A percentile compares a stretch with the other conserved stretches of the same genome.
These are phyloP conservation scores for Drosophila santomea DNA, from an alignment of 1,140 invertebrate genomes.

Conservation along the genomic window DNA sequence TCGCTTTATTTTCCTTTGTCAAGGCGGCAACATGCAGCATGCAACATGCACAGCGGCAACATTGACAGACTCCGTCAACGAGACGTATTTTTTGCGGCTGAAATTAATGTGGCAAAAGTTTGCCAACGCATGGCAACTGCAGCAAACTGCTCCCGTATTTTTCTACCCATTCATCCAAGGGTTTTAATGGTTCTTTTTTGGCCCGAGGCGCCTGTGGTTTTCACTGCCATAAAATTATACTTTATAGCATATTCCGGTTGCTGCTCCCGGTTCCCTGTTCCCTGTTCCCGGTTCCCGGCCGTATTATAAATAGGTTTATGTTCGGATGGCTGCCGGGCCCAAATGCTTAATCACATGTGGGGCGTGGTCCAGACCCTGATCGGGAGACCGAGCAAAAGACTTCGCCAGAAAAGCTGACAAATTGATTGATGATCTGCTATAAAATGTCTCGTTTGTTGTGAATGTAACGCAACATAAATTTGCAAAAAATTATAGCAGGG, in stretches of 20 bases:
- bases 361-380: slow-evolving; percentile 41
- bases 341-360: slow-evolving; percentile 70
- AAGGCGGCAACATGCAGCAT: slow-evolving; percentile 55
- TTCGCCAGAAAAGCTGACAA: slow-evolving; percentile 65
- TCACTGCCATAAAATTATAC: slow-evolving; percentile 69
- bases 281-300: slow-evolving; percentile 2
- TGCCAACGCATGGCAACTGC: slow-evolving; percentile 51
- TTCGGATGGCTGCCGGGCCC: slow-evolving; percentile 25
- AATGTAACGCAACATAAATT: slow-evolving; percentile 83
- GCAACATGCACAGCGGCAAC: slow-evolving; percentile 50
- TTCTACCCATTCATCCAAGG: neutral
- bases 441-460: slow-evolving; percentile 82
- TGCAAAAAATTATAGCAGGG: slow-evolving; percentile 75
- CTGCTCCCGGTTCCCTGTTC: slow-evolving; percentile 10
- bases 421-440: slow-evolving; percentile 83
- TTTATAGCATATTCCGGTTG: slow-evolving; percentile 68
- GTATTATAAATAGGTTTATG: slow-evolving; percentile 71
- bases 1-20: slow-evolving; percentile 77
- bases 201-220: slow-evolving; percentile 51
- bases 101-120: slow-evolving; percentile 80
- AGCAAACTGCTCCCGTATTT: slow-evolving; percentile 5
- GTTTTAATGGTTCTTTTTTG: slow-evolving; percentile 56
- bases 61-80: slow-evolving; percentile 60
- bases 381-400: slow-evolving; percentile 6
- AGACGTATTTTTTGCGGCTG: slow-evolving; percentile 41